Conservation (phyloP, 2,888 invertebrate species). For the Ochropacha duplaris region DNA sequence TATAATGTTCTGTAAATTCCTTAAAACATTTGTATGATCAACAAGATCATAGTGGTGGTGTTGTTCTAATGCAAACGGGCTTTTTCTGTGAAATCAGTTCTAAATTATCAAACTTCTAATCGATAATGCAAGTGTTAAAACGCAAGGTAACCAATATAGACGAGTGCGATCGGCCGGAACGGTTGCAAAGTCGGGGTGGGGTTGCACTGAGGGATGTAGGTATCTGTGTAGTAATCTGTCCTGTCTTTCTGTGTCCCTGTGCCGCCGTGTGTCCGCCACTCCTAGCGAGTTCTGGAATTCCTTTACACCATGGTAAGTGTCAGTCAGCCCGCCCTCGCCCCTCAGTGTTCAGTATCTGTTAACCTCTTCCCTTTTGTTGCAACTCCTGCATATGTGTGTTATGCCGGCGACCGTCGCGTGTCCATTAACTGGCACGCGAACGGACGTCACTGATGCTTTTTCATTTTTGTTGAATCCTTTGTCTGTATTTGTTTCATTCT, state of each 20-base stretch:
- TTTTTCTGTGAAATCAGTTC: constrained; percentile 57
- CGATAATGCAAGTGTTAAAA: constrained; percentile 72
- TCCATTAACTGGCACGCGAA: constrained; percentile 70
- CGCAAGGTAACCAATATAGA: constrained; percentile 82
- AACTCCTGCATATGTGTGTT: constrained; percentile 82
- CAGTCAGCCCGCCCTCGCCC: constrained; percentile 85
- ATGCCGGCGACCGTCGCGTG: constrained; percentile 75
- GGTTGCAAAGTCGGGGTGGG: constrained; percentile 78
- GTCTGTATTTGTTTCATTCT: constrained; percentile 83
- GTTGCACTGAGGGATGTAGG: constrained; percentile 83
- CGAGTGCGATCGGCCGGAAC: constrained; percentile 71
- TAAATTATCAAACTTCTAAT: constrained; percentile 45
- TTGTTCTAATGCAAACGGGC: constrained; percentile 83
- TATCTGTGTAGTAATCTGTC: constrained; percentile 85
- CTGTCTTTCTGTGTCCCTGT: constrained; percentile 88
- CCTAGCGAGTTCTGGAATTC: constrained; percentile 99
- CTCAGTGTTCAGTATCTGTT: constrained; percentile 83
- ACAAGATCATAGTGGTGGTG: constrained; percentile 59
- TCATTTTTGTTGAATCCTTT: constrained; percentile 80
- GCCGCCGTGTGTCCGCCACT: constrained; percentile 87
- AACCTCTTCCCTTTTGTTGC: constrained; percentile 82
- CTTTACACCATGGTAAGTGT: constrained; percentile 99
- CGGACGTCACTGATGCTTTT: constrained; percentile 75
- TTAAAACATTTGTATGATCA: constrained; percentile 22
- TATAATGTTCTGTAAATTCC: constrained; percentile 29